Base-by-base conservation (phyloP, 2,113 vertebrate species). In the Tamias sibiricus region DNA sequence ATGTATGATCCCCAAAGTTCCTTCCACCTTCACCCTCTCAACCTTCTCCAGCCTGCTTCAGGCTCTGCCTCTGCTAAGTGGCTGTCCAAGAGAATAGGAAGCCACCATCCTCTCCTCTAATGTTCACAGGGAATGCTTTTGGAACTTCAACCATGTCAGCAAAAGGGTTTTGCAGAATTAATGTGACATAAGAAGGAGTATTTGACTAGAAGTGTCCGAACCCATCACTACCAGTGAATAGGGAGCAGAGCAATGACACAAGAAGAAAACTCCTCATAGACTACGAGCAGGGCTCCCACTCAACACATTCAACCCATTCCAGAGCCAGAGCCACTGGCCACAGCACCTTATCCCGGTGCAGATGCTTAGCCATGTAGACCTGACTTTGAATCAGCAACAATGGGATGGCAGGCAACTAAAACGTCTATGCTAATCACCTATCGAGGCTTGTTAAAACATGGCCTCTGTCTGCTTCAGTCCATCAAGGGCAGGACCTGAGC, bases 391-490 rank as follows among this genome's bases (percentile, higher is more conserved):
- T 47, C 64, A 20, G 35, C 24, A n/a, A 72, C 54, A 26, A 4
- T 0, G 0, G 32, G 6, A 16, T 30, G 2, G 0, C 4, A 24
- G 28, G 1, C 12, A 11, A 9, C 19, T 4, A 5, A n/a, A 14
- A 24, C 28, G n/a, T 40, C 11, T 62, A 9, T 35, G 10, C 22
- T 30, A 8, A 71, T 35, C 24, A 20, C 44, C 28, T 14, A 20
- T 28, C 1, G 0, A 6, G 37, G 8, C 44, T 81, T 57, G 35
- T 69, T 32, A 62, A 68, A 75, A n/a, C 11, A 6, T 14, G 12
- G 17, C 32, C 16, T 89, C 42, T 52, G 37, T 89, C 42, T 52
- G 44, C 19, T 37, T 35, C 11, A 0, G 30, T 4, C 30, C 59
- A 20, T 26, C 49, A 68, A 30, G 30, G 13, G 10, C 11, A 2